A percentile compares a stretch with the other conserved stretches of the same genome.
phyloP scores from a whole-genome alignment of 2,797 vertebrate species.

The Lemur catta region DNA sequence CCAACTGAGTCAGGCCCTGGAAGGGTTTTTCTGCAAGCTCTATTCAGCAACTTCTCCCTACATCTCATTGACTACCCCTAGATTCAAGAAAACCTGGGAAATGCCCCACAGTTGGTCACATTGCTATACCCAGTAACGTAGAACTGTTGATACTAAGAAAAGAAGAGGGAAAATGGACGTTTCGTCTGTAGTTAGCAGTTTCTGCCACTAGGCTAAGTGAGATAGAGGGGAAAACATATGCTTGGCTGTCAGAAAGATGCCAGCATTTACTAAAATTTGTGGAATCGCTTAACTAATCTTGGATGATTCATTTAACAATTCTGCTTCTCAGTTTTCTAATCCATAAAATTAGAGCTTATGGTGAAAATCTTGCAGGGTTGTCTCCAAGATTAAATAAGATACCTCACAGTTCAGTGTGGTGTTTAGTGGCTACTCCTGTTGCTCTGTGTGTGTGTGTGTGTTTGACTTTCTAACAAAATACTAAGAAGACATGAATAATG shows the following conservation, averaged over 20 bases:
- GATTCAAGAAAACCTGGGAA: neutral
- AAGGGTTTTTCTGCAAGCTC: neutral
- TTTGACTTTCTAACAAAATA: neutral
- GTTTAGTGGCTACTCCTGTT: neutral
- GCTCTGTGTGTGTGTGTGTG: neutral
- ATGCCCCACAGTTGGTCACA: neutral
- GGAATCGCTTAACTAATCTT: neutral
- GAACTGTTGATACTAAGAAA: neutral
- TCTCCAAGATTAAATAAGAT: conserved; percentile 1
- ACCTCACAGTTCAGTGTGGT: neutral
- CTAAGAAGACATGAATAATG: neutral
- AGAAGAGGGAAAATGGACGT: neutral
- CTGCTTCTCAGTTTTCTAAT: neutral
- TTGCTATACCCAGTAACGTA: neutral
- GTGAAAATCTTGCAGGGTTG: neutral
- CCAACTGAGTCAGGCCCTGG: neutral
- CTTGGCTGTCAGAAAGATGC: neutral
- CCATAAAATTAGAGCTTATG: neutral
- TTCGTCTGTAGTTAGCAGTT: neutral
- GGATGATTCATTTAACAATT: neutral
- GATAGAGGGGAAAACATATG: neutral
- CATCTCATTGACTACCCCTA: neutral
- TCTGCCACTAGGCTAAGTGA: neutral
- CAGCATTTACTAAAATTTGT: neutral
- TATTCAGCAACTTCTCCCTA: neutral